Percentiles rank a stretch among this genome's conserved stretches.
Evolutionary conservation across 2,113 vertebrate species (phyloP).

Genomic region (Sapajus apella): DNA sequence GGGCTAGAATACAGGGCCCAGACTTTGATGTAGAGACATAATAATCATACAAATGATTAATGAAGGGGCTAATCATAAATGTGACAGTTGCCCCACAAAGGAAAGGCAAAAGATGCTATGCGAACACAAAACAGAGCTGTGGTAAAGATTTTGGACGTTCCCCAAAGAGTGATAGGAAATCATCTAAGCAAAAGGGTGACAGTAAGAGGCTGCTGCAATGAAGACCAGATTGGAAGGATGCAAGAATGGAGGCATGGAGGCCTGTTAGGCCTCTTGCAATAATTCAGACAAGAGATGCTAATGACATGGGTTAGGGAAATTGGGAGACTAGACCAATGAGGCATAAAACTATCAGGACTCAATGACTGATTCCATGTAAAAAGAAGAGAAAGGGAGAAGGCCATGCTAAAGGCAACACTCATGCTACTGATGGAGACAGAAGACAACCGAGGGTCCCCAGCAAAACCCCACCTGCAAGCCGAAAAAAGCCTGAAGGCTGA

Average conservation of each 20-base stretch:
- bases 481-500: too few species aligned
- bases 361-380: not conserved
- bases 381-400: slow-evolving; percentile 6
- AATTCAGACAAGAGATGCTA: not conserved
- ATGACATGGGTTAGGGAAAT: not conserved
- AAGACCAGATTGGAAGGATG: not conserved
- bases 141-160: not conserved
- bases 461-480: too few species aligned
- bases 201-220: not conserved
- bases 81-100: not conserved
- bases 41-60: not conserved
- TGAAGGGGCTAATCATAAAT: not conserved
- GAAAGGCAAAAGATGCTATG: not conserved
- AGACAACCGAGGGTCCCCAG: too few species aligned
- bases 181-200: not conserved
- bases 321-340: not conserved
- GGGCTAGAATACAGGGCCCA: not conserved
- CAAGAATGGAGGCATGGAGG: not conserved
- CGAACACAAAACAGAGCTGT: not conserved
- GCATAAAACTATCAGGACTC: not conserved
- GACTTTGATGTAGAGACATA: not conserved
- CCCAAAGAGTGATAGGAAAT: not conserved
- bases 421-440: not conserved
- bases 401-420: not conserved
- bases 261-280: not conserved